Evolutionary conservation across 1,140 invertebrate species (phyloP).

Genomic region (Drosophila arizonae): DNA sequence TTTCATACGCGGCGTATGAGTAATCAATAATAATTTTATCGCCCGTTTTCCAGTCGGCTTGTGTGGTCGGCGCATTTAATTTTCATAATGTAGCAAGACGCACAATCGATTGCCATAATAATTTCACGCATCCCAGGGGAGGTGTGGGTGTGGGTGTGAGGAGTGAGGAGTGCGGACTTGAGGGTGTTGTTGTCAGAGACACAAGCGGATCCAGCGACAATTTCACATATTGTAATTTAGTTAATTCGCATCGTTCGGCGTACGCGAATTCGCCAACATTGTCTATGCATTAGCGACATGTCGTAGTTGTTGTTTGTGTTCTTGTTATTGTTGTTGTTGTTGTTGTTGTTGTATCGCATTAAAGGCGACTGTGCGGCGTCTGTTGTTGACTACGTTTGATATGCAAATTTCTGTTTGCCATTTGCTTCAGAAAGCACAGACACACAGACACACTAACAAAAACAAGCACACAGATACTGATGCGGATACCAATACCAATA

Average conservation of each 20-base stretch:
- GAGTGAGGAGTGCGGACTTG: background rate
- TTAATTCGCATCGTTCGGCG: conserved; percentile 73
- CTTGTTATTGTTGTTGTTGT: conserved; percentile 26
- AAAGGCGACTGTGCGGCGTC: conserved; percentile 74
- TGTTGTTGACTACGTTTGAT: conserved; percentile 73
- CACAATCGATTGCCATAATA: conserved; percentile 77
- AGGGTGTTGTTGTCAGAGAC: background rate
- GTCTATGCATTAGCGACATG: conserved; percentile 71
- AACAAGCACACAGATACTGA: conserved; percentile 14
- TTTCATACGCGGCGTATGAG: conserved; percentile 67
- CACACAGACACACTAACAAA: background rate
- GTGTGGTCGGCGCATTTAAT: conserved; percentile 47
- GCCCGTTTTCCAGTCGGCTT: conserved; percentile 29
- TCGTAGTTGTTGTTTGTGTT: conserved; percentile 24
- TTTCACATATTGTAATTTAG: conserved; percentile 78
- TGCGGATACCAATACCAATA: background rate
- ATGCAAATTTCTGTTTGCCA: conserved; percentile 70
- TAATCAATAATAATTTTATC: conserved; percentile 80
- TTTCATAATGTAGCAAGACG: conserved; percentile 45
- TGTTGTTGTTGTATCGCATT: conserved; percentile 30
- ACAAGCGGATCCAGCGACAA: conserved; percentile 44
- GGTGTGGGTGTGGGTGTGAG: background rate
- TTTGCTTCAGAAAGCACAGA: conserved; percentile 31
- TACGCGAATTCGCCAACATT: conserved; percentile 75
- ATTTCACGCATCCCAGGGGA: conserved; percentile 57